Base-by-base conservation (phyloP, 23 tunicate genomes). In the Styela plicata region DNA sequence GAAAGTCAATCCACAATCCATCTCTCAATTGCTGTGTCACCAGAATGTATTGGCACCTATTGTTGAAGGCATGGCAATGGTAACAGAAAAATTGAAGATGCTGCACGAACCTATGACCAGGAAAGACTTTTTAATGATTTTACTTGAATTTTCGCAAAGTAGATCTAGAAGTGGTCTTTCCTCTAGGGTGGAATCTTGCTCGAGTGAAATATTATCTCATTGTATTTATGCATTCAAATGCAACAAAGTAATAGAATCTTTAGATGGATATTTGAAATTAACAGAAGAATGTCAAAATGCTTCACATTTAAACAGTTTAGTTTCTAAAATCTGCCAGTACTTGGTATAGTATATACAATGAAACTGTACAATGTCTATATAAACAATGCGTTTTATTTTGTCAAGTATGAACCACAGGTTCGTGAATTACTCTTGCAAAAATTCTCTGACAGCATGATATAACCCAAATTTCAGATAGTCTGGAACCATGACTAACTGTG, bases 21-120 rank as follows among this genome's bases (percentile, higher is more conserved):
- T 53, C 27, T 53, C 81, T 7, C 64, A 53, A 30, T 24, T 76
- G 52, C 28, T 76, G 7, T 25, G 27, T 2, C 44, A 36, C 44
- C 81, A 76, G n/a, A 44, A 28, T 76, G 65, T 76, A 35, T 44
- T 76, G 37, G 64, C 81, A 17, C 70, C 81, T 36, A 24, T n/a
- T 44, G 66, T 76, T 53, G 81, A 76, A 76, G 81, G 63, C 36
- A 21, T 44, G 13, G 64, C 64, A 5, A 1, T 76, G 32, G 81
- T 53, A 33, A 44, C 29, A 19, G 64, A 52, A 76, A 28, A 76
- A 23, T 27, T 76, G 17, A 27, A 36, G 17, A 0, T 29, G 27
- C 1, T 76, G 13, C 34, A 33, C 24, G 18, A 52, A 13, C 66
- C 66, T 7, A 76, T 76, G 70, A 18, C 64, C 22, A 23, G 31